These are phyloP conservation scores for Colostygia pectinataria DNA, from an alignment of 2,888 invertebrate species.

Conservation along the genomic window DNA sequence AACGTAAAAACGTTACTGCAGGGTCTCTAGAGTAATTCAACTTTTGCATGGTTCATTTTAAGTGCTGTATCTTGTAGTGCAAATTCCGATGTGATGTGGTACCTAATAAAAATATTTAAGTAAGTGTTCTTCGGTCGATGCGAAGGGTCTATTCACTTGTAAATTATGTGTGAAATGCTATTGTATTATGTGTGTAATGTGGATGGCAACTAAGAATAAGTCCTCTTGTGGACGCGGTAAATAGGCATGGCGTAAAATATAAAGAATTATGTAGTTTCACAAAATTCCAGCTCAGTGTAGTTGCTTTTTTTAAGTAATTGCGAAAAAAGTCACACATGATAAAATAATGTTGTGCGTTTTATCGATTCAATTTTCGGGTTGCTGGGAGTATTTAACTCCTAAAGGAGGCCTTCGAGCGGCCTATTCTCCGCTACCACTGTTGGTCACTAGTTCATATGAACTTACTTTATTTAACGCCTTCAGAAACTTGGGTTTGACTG, in stretches of 20 bases:
- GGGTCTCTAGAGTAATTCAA: constrained; percentile 61
- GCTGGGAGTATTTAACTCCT: no score
- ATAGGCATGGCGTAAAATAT: neutral
- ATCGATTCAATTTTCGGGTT: no score
- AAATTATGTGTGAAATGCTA: constrained; percentile 26
- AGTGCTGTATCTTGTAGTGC: constrained; percentile 71
- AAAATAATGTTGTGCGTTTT: no score
- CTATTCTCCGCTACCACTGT: no score
- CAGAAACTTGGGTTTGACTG: neutral
- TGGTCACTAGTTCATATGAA: no score
- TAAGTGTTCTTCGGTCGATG: constrained; percentile 23
- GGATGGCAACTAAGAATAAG: constrained; percentile 3
- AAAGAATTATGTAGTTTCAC: neutral
- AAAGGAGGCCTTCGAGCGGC: no score
- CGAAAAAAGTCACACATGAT: no score
- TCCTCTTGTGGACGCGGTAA: constrained; percentile 8
- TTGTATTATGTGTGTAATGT: constrained; percentile 19
- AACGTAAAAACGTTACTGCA: constrained; percentile 56
- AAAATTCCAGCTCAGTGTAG: neutral
- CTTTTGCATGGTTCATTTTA: constrained; percentile 61
- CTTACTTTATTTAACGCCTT: no score
- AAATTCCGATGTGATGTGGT: constrained; percentile 50
- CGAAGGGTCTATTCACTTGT: constrained; percentile 27
- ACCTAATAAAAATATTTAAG: constrained; percentile 46
- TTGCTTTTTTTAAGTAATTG: neutral